phyloP scores from a whole-genome alignment of 2,113 vertebrate species.

The Xyrauchen texanus region DNA sequence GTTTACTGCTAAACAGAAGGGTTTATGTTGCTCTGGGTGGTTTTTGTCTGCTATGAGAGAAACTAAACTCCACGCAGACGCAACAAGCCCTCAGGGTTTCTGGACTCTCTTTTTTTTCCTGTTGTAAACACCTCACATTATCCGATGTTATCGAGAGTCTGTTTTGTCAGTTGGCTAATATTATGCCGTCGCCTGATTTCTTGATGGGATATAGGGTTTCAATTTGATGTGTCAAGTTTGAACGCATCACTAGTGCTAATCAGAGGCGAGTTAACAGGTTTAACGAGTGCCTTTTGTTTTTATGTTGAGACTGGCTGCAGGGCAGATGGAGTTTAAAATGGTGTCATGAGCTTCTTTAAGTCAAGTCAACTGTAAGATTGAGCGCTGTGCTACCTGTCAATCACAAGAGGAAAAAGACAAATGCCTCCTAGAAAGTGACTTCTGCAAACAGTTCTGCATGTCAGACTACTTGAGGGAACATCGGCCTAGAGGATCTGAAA shows the following conservation, averaged over 20 bases:
- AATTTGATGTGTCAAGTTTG: not conserved
- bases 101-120: not conserved
- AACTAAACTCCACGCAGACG: not conserved
- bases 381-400: not conserved
- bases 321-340: not conserved
- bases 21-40: not conserved
- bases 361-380: not conserved
- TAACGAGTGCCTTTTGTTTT: constrained; percentile 4
- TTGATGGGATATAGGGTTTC: not conserved
- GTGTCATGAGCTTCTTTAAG: not conserved
- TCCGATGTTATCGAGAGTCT: constrained; percentile 12
- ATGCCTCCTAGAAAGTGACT: not conserved
- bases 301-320: not conserved
- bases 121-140: not conserved
- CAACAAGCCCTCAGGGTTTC: constrained; percentile 11
- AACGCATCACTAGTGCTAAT: not conserved
- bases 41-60: not conserved
- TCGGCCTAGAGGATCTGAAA: constrained; percentile 6
- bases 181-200: not conserved
- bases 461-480: not conserved
- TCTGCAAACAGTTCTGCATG: not conserved
- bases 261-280: not conserved
- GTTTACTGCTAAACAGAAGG: constrained; percentile 10
- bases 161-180: constrained; percentile 7
- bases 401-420: constrained; percentile 21